These are phyloP conservation scores for Paralichthys olivaceus DNA, from an alignment of 2,113 vertebrate species.

Conservation along the genomic window DNA sequence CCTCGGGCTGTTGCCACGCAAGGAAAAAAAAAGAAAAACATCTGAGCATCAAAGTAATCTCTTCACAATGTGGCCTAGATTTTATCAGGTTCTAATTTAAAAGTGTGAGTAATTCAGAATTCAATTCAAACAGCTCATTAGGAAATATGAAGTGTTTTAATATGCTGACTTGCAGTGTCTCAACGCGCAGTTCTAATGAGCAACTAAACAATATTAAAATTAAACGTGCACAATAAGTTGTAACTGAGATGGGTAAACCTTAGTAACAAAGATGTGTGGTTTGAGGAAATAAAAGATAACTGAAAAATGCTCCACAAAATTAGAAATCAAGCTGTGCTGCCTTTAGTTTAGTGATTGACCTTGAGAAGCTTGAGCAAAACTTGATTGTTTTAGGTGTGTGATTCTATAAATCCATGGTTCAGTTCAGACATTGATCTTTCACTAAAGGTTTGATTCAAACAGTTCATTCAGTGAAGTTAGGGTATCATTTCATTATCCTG, in stretches of 20 bases:
- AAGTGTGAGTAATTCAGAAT: slow-evolving; percentile 36
- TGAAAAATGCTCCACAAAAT: background rate
- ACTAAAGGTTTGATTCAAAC: background rate
- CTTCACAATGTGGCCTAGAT: slow-evolving; percentile 66
- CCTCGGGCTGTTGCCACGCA: slow-evolving; percentile 53
- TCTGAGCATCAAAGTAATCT: slow-evolving; percentile 60
- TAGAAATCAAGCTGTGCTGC: background rate
- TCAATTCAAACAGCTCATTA: slow-evolving; percentile 50
- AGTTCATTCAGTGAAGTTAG: background rate
- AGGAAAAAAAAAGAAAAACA: slow-evolving; percentile 7
- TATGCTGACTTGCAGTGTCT: slow-evolving; percentile 9
- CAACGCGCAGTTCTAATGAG: background rate
- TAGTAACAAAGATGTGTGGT: slow-evolving; percentile 15
- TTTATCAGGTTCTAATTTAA: slow-evolving; percentile 50
- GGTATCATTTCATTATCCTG: background rate
- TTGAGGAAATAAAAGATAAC: slow-evolving; percentile 14
- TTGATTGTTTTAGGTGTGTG: background rate
- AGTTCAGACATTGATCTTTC: background rate
- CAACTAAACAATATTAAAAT: slow-evolving; percentile 26
- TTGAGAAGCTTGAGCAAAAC: background rate
- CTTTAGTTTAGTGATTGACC: background rate
- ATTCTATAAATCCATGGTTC: background rate
- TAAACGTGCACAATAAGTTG: slow-evolving; percentile 10
- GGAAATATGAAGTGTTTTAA: slow-evolving; percentile 32
- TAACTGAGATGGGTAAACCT: slow-evolving; percentile 3